Base-by-base conservation (phyloP, 1,140 invertebrate genomes). In the Campoletis sonorensis region DNA sequence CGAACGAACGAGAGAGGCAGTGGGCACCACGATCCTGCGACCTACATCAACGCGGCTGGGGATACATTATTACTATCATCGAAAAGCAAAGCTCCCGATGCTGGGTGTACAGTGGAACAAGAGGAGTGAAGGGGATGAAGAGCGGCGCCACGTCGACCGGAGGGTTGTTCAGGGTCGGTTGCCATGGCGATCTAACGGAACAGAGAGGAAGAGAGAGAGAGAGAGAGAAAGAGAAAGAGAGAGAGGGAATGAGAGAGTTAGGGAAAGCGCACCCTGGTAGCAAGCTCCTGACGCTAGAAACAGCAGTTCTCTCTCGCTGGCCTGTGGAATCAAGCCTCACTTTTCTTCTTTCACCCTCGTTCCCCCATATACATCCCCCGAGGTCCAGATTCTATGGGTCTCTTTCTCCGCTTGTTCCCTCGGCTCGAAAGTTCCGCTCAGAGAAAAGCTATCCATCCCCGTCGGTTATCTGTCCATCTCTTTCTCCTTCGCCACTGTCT, bases 21-120 rank as follows among this genome's bases (percentile, higher is more conserved):
- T 33, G 64, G 71, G 72, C 13, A 45, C 45, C 72, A 73, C 82
- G 83, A 80, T 87, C 83, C 85, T 86, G 86, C 87, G 86, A 87
- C 87, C 86, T 88, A 88, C 85, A 88, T 88, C 87, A 88, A 87
- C 84, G 83, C 83, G 82, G 85, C 81, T 84, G 81, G 84, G 86
- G 84, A 87, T 88, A 88, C 85, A 87, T 89, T 88, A 89, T 87
- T 87, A 87, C 86, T 86, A 86, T 85, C 86, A 88, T 89, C 85
- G 87, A 85, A 88, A 89, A 88, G 87, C 88, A 88, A 89, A 88
- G 87, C 87, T 86, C 79, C 83, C 82, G 84, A 87, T 82, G 73
- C 49, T 79, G 18, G 45, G 27, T 40, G 49, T 23, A 37, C 13
- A 77, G 76, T 15, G 15, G 8, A 21, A 61, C 11, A 54, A 21